Base-by-base conservation (phyloP, 2,797 vertebrate genomes). In the Distichodus sexfasciatus region DNA sequence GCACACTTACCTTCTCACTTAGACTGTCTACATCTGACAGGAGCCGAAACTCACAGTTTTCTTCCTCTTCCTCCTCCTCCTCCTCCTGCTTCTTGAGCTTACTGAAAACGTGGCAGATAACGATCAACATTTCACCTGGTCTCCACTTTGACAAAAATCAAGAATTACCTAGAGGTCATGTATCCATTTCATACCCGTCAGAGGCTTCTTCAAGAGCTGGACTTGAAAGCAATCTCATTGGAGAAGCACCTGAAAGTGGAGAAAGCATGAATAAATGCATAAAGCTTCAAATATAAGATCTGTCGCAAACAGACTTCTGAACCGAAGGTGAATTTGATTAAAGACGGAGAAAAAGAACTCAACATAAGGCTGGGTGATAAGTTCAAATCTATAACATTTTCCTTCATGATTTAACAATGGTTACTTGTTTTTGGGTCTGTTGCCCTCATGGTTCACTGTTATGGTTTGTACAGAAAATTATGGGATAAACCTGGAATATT, bases 11-110 rank as follows among this genome's bases (percentile, higher is more conserved):
- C 88, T 92, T 83, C 53, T 91, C 93, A 33, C 91, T 93, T 17
- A 86, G 86, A 19, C 89, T 94, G 12, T 92, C 90, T 11, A 93
- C 91, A 12, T 95, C 92, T 33, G 95, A 91, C 36, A 97, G 64
- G 29, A 98, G 91, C n/a, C 75, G 90, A 76, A 99, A 99, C 66
- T 93, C 95, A 21, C 89, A 93, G 77, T 94, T 87, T 41, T 91
- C 93, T 1, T 94, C 92, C 3, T 94, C 92, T 3, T 87, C 76
- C 7, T 88, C 75, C 6, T 92, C 81, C n/a, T 87, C 88, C 41
- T 90, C 88, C 28, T 91, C 81, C 69, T 72, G 31, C 14, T 53
- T 67, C 33, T 48, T 63, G n/a, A 63, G 58, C 35, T 65, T 74
- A 41, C 11, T 3, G 11, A 26, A 15, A 23, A 40, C 1, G 2